These are phyloP conservation scores for Spialia ferax DNA, from an alignment of 2,888 invertebrate genomes.

Conservation along the genomic window DNA sequence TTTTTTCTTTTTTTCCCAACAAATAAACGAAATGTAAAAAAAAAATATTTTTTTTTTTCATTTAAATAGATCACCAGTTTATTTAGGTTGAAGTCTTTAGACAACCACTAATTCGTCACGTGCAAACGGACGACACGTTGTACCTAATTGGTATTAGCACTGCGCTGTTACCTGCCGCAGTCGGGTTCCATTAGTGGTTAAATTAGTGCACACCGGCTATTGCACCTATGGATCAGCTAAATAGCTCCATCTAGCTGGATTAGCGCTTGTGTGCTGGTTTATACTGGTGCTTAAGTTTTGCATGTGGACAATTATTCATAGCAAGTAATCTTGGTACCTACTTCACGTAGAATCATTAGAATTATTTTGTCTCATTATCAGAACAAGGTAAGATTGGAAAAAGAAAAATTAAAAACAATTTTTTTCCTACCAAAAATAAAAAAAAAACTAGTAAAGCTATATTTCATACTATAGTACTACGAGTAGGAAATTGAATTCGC, in stretches of 20 bases:
- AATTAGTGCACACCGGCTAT: conserved; percentile 48
- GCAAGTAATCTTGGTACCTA: background rate
- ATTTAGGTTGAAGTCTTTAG: background rate
- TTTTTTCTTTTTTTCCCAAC: no score
- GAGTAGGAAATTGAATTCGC: no score
- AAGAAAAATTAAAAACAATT: no score
- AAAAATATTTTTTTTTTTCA: no score
- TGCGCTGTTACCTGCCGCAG: conserved; percentile 35
- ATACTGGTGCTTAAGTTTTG: background rate
- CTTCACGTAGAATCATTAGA: background rate
- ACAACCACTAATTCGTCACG: conserved; percentile 7
- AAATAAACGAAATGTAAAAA: no score
- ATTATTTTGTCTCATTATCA: no score
- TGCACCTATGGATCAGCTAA: conserved; percentile 30
- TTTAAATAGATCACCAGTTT: no score
- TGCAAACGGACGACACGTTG: conserved; percentile 23
- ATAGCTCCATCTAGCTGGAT: conserved; percentile 9
- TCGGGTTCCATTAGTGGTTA: conserved; percentile 54
- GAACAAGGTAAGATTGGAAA: no score
- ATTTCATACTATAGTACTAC: no score
- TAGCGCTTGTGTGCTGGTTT: background rate
- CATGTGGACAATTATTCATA: background rate
- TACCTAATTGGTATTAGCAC: conserved; percentile 35
- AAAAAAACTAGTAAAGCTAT: no score
- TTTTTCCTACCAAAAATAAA: no score